A percentile compares a stretch with the other conserved stretches of the same genome.
Evolutionary conservation across 2,888 invertebrate species (phyloP).

Genomic region (Pollenia amentaria): DNA sequence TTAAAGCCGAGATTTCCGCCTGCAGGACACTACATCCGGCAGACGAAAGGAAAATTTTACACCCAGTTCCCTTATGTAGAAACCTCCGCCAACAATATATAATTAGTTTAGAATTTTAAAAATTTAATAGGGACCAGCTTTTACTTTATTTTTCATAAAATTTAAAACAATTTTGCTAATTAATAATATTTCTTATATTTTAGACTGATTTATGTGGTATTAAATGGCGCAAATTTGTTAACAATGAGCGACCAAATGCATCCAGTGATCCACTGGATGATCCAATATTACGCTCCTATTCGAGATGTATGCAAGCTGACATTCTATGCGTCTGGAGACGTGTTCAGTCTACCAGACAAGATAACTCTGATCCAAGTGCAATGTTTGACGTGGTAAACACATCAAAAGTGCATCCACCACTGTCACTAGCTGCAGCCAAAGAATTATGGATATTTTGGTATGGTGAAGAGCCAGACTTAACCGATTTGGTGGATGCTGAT

Average conservation of each 20-base stretch:
- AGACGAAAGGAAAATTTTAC: too few species aligned
- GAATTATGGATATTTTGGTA: constrained; percentile 99
- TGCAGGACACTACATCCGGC: too few species aligned
- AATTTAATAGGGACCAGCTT: too few species aligned
- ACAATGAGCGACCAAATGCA: constrained; percentile 88
- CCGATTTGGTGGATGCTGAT: constrained; percentile 93
- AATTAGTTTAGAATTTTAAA: too few species aligned
- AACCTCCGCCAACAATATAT: too few species aligned
- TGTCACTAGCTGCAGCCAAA: constrained; percentile 94
- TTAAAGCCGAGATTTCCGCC: too few species aligned
- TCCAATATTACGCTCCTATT: constrained; percentile 95
- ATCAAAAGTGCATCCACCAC: constrained; percentile 89
- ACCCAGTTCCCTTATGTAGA: too few species aligned
- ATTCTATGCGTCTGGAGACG: constrained; percentile 99
- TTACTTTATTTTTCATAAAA: too few species aligned
- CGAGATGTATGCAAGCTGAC: constrained; percentile 95
- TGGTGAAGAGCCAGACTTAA: constrained; percentile 97
- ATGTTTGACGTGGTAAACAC: constrained; percentile 84
- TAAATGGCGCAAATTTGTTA: constrained; percentile 97
- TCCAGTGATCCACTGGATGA: constrained; percentile 91
- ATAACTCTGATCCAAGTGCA: constrained; percentile 85
- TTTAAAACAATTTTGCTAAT: neutral
- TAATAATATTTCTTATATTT: constrained; percentile 42
- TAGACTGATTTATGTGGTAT: constrained; percentile 99
- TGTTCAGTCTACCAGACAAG: constrained; percentile 88